Evolutionary conservation across 2,113 vertebrate species (phyloP).

Genomic region (Sigmodon hispidus): DNA sequence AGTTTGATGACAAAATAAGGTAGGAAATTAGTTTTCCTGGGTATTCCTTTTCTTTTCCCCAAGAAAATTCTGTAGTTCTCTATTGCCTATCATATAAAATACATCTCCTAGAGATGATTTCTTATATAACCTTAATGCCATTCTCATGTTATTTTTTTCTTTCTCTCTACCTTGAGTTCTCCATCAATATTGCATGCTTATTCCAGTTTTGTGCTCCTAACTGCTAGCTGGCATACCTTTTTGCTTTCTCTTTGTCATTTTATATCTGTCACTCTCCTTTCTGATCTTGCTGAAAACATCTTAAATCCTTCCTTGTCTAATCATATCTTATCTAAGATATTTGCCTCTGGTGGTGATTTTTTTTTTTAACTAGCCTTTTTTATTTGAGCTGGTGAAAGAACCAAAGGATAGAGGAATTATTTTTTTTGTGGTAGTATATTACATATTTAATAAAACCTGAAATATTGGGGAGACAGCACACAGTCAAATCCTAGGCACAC

Average conservation of each 20-base stretch:
- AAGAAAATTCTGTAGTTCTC: conserved; percentile 19
- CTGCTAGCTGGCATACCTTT: not conserved
- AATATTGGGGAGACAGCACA: too few relatives aligned
- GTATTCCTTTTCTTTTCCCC: not conserved
- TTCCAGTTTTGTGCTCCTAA: not conserved
- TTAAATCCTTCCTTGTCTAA: conserved; percentile 20
- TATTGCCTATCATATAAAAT: conserved; percentile 22
- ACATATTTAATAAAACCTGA: too few relatives aligned
- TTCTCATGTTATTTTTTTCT: conserved; percentile 41
- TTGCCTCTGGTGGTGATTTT: conserved; percentile 6
- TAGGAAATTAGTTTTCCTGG: not conserved
- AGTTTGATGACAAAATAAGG: conserved; percentile 13
- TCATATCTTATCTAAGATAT: conserved; percentile 23
- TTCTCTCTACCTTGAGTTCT: conserved; percentile 12
- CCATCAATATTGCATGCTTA: conserved; percentile 41
- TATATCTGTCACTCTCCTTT: conserved; percentile 40
- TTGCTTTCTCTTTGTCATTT: conserved; percentile 47
- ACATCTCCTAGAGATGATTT: conserved; percentile 36
- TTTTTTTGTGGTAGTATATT: too few relatives aligned
- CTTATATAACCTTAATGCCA: conserved; percentile 32
- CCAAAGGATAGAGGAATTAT: not conserved
- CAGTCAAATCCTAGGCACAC: too few relatives aligned
- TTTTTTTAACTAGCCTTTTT: not conserved
- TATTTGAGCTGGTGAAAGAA: not conserved
- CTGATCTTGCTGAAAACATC: conserved; percentile 48